Evolutionary conservation across 2,113 vertebrate species (phyloP).

Genomic region (Grus americana): DNA sequence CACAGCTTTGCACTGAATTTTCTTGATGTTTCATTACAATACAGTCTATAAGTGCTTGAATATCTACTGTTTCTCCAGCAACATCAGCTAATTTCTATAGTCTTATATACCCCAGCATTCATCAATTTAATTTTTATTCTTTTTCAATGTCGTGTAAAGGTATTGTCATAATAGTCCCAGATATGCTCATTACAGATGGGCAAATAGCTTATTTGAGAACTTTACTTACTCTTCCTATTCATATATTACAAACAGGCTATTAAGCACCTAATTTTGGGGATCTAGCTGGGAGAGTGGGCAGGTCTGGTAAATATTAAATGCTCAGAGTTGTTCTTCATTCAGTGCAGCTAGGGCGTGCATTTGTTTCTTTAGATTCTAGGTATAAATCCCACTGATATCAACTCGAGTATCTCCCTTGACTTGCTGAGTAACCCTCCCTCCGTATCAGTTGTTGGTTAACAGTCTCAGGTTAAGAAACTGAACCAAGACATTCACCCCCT

Average conservation of each 20-base stretch:
- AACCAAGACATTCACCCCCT: not conserved
- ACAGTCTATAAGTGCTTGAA: not conserved
- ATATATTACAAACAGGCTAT: not conserved
- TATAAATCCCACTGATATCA: not conserved
- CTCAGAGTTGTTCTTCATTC: not conserved
- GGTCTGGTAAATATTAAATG: not conserved
- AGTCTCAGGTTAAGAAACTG: not conserved
- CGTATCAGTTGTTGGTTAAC: not conserved
- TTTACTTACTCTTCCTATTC: not conserved
- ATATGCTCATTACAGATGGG: not conserved
- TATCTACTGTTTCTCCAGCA: not conserved
- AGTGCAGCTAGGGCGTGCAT: not conserved
- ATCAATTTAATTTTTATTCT: not conserved
- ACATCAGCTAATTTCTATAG: not conserved
- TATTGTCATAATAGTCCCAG: not conserved
- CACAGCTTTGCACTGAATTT: not conserved
- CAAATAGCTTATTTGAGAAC: not conserved
- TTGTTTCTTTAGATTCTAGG: not conserved
- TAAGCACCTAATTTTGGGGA: not conserved
- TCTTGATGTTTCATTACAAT: not conserved
- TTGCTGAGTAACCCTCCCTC: not conserved
- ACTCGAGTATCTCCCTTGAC: not conserved
- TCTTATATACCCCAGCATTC: not conserved
- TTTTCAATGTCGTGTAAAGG: not conserved
- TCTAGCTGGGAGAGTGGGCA: not conserved